Evolutionary conservation across 1,140 invertebrate species (phyloP), one percentile per base, ranked within the genome.

Genomic region (Homalodisca vitripennis): DNA sequence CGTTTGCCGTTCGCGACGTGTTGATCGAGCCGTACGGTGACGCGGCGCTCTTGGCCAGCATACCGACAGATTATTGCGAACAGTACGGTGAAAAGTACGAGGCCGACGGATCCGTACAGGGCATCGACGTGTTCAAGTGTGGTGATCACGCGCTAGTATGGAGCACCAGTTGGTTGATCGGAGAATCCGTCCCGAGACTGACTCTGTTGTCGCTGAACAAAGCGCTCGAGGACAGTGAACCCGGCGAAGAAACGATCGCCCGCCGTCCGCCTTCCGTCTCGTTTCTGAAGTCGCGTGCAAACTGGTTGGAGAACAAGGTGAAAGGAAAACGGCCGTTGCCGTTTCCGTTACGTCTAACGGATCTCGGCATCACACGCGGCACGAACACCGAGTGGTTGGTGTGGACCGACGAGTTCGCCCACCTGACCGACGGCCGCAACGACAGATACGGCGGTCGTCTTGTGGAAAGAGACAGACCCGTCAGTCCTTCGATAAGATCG

Each of bases 401-500:
- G 55, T 60, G 55, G 55, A 60, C 55, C 2, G 55, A 60, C 26
- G 55, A 60, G 26, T 60, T 27, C 24, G 26, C 55, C 3, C 29
- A 22, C 29, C 24, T 27, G 10, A 26, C 26, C 14, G 55, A 60
- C n/a, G 55, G 55, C 3, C 22, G 55, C 3, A 60, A 60, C 55
- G 55, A 60, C 27, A 27, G 6, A 22, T 53, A 53, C 20, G 55
- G 55, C 29, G 55, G 55, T 3, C 2, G 55, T 27, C n/a, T 60
- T 2, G 27, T 60, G 2, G 55, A 60, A 29, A 26, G 55, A 26
- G 14, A 13, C 6, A 2, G 27, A 27, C 10, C 14, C 22, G 26
- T 60, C n/a, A n/a, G n/a, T n/a, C n/a, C n/a, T n/a, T n/a, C n/a
- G n/a, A n/a, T n/a, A n/a, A n/a, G n/a, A n/a, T n/a, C n/a, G n/a